phyloP scores from a whole-genome alignment of 2,888 invertebrate genomes.

The Apamea monoglypha region DNA sequence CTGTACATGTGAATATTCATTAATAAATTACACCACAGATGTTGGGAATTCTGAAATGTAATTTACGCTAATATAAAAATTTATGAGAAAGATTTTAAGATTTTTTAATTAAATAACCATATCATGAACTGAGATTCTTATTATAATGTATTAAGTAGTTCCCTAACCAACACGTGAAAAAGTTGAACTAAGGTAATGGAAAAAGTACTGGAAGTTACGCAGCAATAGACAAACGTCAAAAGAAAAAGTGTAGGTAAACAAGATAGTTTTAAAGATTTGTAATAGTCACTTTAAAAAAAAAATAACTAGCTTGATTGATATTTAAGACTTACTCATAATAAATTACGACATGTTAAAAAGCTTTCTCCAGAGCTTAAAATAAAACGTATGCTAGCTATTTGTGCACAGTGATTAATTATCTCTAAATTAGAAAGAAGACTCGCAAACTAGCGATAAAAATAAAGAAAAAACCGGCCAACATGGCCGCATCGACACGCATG shows the following conservation, averaged over 20 bases:
- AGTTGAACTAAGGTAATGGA: no score
- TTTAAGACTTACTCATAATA: slow-evolving; percentile 2
- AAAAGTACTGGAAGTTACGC: slow-evolving; percentile 10
- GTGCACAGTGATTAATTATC: slow-evolving; percentile 12
- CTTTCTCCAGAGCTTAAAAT: slow-evolving; percentile 24
- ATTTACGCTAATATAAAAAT: not conserved
- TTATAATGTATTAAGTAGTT: not conserved
- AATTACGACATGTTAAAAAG: slow-evolving; percentile 3
- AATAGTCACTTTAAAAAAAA: not conserved
- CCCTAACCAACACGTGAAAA: not conserved
- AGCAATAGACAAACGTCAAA: not conserved
- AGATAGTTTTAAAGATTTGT: not conserved
- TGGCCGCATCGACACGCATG: no score
- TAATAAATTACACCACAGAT: slow-evolving; percentile 14
- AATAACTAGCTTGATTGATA: slow-evolving; percentile 12
- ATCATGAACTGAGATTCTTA: not conserved
- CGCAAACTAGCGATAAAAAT: not conserved
- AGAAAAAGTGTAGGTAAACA: slow-evolving; percentile 1
- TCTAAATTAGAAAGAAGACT: slow-evolving; percentile 21
- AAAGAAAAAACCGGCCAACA: not conserved
- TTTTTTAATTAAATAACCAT: not conserved
- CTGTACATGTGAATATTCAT: slow-evolving; percentile 39
- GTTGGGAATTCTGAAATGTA: slow-evolving; percentile 24
- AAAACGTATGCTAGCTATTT: not conserved
- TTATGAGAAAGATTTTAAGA: not conserved